Base-by-base conservation (phyloP, 2,888 invertebrate species). In the Acleris sparsana region DNA sequence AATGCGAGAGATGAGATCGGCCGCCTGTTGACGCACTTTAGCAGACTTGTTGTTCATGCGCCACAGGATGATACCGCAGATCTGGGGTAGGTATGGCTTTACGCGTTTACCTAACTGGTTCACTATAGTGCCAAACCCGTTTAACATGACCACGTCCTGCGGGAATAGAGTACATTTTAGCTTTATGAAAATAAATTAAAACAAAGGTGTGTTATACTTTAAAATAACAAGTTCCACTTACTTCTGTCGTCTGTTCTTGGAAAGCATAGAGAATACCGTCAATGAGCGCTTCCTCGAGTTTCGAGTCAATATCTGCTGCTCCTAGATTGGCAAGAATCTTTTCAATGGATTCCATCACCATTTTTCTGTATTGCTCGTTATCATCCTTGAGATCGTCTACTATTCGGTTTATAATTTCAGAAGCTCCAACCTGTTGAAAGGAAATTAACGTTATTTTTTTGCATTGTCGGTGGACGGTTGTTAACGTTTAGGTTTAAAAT, bases 321-420 rank as follows among this genome's bases (percentile, higher is more conserved):
- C 99, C 99, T 69, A 99, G 93, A 88, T 98, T 99, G 4, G 97
- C 98, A 95, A 99, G 97, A 66, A 99, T 99, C 90, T 99, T 99
- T 85, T 99, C 99, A 67, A 99, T 99, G 0, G 99, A 99, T 88
- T 99, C 99, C 99, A 99, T 99, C 3, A 99, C 99, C 99, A 99
- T 99, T 93, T 99, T 99, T 69, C 99, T 94, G 88, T 99, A 99
- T 83, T 99, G 99, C 87, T 99, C 99, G 84, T 99, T 99, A 88
- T 99, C 99, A 84, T 99, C 99, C 89, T 99, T 99, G 65, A 99
- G 92, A 89, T 99, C 99, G 79, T 99, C 99, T 0, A 99, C 99
- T 53, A 99, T 98, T 71, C 99, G 94, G 86, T 98, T 98, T 69
- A 99, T 98, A 71, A 99, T 99, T 93, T 99, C 99, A 0, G 99